Percentiles rank a stretch among this genome's conserved stretches.
Evolutionary conservation across 2,888 invertebrate genomes (phyloP).

Genomic region (Hermaeophaga mercurialis): DNA sequence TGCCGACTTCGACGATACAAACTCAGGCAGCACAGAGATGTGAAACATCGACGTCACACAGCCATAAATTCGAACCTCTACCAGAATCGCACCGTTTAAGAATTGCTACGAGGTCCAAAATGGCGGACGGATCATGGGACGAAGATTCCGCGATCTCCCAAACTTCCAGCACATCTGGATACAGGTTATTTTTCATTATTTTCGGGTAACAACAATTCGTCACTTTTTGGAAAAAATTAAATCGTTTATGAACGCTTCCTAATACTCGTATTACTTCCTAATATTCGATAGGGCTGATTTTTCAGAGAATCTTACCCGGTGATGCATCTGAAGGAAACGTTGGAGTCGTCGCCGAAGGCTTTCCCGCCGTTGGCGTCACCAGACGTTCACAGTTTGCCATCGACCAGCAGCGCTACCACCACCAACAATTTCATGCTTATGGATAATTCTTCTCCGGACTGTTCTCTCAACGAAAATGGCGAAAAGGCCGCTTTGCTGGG

Average conservation of each 20-base stretch:
- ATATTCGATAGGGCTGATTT: constrained; percentile 21
- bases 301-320: constrained; percentile 70
- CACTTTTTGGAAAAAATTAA: constrained; percentile 6
- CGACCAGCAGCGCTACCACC: constrained; percentile 59
- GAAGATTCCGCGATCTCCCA: constrained; percentile 76
- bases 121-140: constrained; percentile 77
- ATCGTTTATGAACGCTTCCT: too few relatives aligned
- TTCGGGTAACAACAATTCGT: background rate
- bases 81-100: constrained; percentile 52
- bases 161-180: constrained; percentile 86
- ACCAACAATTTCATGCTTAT: constrained; percentile 60
- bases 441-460: constrained; percentile 55
- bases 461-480: constrained; percentile 47
- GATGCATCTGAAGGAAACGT: constrained; percentile 54
- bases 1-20: constrained; percentile 23
- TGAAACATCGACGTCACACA: constrained; percentile 2
- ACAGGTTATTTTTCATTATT: constrained; percentile 52
- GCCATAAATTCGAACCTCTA: constrained; percentile 23
- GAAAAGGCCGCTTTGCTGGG: constrained; percentile 67
- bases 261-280: too few relatives aligned
- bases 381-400: constrained; percentile 63
- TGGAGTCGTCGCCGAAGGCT: constrained; percentile 53
- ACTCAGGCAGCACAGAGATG: constrained; percentile 16
- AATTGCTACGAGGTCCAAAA: constrained; percentile 51
- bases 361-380: constrained; percentile 69